These are phyloP conservation scores for Halcyon leucocephala DNA, from an alignment of 2,797 vertebrate species.

Conservation along the genomic window DNA sequence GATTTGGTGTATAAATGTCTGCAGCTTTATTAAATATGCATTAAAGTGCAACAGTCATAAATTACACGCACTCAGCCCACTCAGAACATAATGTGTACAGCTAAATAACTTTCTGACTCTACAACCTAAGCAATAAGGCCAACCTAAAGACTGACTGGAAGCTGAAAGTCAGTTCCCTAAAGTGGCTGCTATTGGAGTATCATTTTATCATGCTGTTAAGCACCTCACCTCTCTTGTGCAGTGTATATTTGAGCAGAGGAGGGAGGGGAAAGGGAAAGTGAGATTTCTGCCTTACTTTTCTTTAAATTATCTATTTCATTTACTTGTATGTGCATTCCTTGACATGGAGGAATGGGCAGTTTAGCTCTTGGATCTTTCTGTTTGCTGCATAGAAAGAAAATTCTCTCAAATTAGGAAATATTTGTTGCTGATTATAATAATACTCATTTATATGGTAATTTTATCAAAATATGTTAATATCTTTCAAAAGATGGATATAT, in stretches of 20 bases:
- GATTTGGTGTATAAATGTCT: constrained; percentile 77
- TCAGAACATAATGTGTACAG: constrained; percentile 68
- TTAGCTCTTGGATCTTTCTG: background rate
- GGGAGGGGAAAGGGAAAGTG: background rate
- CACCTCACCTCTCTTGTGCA: background rate
- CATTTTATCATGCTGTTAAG: constrained; percentile 48
- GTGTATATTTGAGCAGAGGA: background rate
- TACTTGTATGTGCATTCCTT: background rate
- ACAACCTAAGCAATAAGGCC: constrained; percentile 67
- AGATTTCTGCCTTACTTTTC: constrained; percentile 22
- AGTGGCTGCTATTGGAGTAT: constrained; percentile 20
- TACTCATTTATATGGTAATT: background rate
- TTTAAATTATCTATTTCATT: constrained; percentile 31
- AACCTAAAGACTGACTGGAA: constrained; percentile 46
- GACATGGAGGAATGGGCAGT: background rate
- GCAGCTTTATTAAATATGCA: constrained; percentile 80
- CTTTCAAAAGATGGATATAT: background rate
- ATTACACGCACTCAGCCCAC: constrained; percentile 72
- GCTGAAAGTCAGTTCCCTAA: constrained; percentile 55
- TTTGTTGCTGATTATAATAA: background rate
- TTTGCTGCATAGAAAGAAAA: background rate
- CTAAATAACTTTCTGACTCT: constrained; percentile 76
- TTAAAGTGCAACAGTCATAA: constrained; percentile 77
- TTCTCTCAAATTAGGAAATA: background rate
- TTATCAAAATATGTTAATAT: background rate